Evolutionary conservation across 2,113 vertebrate genomes (phyloP), one percentile per base, ranked within the genome.

Genomic region (Scatophagus argus): DNA sequence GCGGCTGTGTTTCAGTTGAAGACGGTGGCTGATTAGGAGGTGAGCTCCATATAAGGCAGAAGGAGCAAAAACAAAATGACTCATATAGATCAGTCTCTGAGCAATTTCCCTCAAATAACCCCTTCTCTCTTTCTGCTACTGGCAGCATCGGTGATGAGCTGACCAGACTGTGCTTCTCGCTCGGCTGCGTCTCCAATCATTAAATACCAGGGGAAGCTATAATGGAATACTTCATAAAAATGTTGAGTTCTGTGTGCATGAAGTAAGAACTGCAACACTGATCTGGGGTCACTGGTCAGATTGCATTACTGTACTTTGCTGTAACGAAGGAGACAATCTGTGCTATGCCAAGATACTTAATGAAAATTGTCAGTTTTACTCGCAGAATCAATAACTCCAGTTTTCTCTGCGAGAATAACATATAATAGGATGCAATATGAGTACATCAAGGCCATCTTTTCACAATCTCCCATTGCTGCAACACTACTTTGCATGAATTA

Each of bases 401-500:
- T 74, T 79, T 88, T 82, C 75, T 81, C 79, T 65, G 43, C 1
- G 36, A 83, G 84, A 90, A 86, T 81, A 88, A 87, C 77, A 85
- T 72, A 86, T 88, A 90, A 92, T 87, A 86, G 75, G 85, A 91
- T 87, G 83, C 82, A 72, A 70, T 85, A 82, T 61, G 82, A 87
- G 86, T 76, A 83, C 87, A 87, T 91, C 82, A 82, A 88, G 82
- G 76, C 87, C 90, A 91, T 91, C 87, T 86, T 71, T 84, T 62
- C 85, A 84, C 81, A 80, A 81, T 89, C 77, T 91, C 81, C 78
- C 88, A 47, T 70, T 69, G 83, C 88, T 82, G 85, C 73, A 66
- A 67, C 67, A 66, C 85, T 85, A 86, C 89, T 92, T 91, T 91
- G 90, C 90, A 90, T 92, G 91, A 91, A 89, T 91, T 91, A 89